Evolutionary conservation across 2,888 invertebrate species (phyloP).

Genomic region (Stenodera caucasica): DNA sequence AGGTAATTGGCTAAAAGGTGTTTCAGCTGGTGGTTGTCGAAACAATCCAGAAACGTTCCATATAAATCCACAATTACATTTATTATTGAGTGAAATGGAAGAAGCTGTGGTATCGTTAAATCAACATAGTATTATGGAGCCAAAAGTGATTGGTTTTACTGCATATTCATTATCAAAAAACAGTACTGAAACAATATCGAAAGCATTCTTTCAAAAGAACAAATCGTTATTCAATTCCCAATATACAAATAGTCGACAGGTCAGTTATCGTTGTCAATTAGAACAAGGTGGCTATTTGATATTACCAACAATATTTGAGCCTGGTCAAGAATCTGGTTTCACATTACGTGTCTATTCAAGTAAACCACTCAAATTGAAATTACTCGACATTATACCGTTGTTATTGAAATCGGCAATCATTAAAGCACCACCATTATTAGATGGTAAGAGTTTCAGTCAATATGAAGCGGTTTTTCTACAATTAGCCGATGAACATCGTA

Average conservation of each 20-base stretch:
- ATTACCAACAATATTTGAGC: conserved; percentile 89
- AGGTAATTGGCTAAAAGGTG: conserved; percentile 77
- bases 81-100: conserved; percentile 77
- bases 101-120: conserved; percentile 83
- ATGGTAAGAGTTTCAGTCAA: conserved; percentile 75
- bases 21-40: conserved; percentile 86
- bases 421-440: conserved; percentile 71
- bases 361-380: conserved; percentile 75
- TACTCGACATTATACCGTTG: conserved; percentile 68
- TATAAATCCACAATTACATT: conserved; percentile 87
- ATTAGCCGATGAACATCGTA: conserved; percentile 85
- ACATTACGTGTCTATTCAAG: conserved; percentile 80
- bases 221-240: conserved; percentile 87
- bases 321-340: conserved; percentile 86
- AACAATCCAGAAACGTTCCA: conserved; percentile 91
- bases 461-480: conserved; percentile 90
- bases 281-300: conserved; percentile 82
- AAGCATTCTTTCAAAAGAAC: conserved; percentile 79
- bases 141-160: conserved; percentile 91
- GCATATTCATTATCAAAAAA: conserved; percentile 75
- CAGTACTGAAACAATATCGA: conserved; percentile 74
- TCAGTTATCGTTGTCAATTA: conserved; percentile 61
- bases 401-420: conserved; percentile 73
- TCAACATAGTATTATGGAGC: conserved; percentile 89
- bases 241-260: conserved; percentile 90